phyloP scores from a whole-genome alignment of 2,113 vertebrate species.

The Platycercus adscitus region DNA sequence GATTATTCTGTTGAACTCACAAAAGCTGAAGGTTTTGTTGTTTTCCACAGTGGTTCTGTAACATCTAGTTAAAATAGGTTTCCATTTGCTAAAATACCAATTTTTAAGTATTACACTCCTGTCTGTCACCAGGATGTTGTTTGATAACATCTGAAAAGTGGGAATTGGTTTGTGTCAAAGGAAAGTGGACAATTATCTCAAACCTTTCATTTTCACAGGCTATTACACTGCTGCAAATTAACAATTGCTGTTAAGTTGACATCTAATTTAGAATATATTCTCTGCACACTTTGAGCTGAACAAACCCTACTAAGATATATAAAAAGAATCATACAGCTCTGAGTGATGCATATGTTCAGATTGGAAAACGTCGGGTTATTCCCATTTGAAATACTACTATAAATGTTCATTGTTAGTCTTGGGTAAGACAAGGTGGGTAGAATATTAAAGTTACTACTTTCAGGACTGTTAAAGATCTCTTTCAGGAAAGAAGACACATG shows the following conservation, averaged over 20 bases:
- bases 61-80: slow-evolving; percentile 26
- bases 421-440: not conserved
- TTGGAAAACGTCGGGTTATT: slow-evolving; percentile 21
- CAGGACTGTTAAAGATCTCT: slow-evolving; percentile 21
- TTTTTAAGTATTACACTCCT: slow-evolving; percentile 30
- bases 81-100: slow-evolving; percentile 1
- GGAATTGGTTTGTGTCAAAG: slow-evolving; percentile 56
- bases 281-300: slow-evolving; percentile 34
- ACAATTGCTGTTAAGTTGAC: slow-evolving; percentile 34
- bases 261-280: slow-evolving; percentile 33
- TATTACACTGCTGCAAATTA: slow-evolving; percentile 53
- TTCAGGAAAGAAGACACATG: slow-evolving; percentile 31
- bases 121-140: slow-evolving; percentile 1
- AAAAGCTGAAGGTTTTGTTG: not conserved
- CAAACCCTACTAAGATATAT: not conserved
- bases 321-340: not conserved
- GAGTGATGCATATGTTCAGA: not conserved
- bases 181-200: slow-evolving; percentile 47
- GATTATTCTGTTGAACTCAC: not conserved
- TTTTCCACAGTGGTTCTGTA: not conserved
- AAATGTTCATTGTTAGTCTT: not conserved
- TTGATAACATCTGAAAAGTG: slow-evolving; percentile 31
- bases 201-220: slow-evolving; percentile 49
- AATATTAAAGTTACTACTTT: not conserved
- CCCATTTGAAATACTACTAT: not conserved